These are phyloP conservation scores for Scyliorhinus canicula DNA, from an alignment of 2,797 vertebrate species.

Conservation along the genomic window DNA sequence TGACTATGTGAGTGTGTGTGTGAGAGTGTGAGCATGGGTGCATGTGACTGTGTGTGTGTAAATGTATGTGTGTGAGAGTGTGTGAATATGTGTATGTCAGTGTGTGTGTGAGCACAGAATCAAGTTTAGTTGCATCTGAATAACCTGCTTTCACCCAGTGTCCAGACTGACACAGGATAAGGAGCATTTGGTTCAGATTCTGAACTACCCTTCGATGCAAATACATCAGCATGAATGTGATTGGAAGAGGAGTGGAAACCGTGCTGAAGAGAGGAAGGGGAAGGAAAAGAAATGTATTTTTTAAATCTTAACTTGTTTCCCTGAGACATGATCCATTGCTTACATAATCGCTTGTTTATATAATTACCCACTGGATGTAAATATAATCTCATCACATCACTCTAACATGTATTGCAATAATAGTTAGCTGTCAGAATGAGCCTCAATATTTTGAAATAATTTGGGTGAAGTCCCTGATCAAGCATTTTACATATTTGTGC, in stretches of 20 bases:
- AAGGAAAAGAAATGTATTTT: background rate
- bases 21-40: too few relatives aligned
- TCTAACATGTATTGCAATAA: background rate
- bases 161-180: background rate
- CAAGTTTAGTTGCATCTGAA: background rate
- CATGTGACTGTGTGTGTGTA: too few relatives aligned
- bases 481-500: background rate
- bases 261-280: background rate
- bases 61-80: too few relatives aligned
- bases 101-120: too few relatives aligned
- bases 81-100: too few relatives aligned
- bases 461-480: background rate
- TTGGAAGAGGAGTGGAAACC: background rate
- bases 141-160: background rate
- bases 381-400: background rate
- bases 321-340: background rate
- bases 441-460: background rate
- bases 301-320: background rate
- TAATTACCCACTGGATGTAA: background rate
- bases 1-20: too few relatives aligned
- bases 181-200: background rate
- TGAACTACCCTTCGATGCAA: background rate
- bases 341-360: background rate
- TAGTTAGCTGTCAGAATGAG: background rate
- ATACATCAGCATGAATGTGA: background rate